These are phyloP conservation scores for Microplitis manilae DNA, from an alignment of 2,888 invertebrate species.

Conservation along the genomic window DNA sequence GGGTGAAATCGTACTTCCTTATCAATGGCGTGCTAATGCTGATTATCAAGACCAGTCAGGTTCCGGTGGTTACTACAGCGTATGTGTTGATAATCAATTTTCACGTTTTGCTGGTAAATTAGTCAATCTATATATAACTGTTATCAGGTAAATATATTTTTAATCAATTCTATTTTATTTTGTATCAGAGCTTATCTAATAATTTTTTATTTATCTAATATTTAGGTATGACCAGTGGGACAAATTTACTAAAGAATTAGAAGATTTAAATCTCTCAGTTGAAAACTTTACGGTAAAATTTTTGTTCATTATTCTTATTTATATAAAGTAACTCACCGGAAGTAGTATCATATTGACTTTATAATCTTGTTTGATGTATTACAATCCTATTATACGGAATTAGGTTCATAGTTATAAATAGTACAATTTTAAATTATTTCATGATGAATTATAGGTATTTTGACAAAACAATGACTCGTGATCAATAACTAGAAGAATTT, in stretches of 20 bases:
- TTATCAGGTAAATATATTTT: slow-evolving; percentile 76
- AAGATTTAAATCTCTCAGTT: slow-evolving; percentile 89
- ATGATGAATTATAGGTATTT: not conserved
- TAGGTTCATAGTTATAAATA: not conserved
- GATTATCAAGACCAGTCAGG: slow-evolving; percentile 90
- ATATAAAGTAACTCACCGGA: not conserved
- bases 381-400: not conserved
- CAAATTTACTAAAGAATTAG: slow-evolving; percentile 89
- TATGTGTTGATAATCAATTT: slow-evolving; percentile 95
- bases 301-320: not conserved
- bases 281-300: slow-evolving; percentile 89
- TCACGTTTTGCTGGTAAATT: slow-evolving; percentile 92
- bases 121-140: slow-evolving; percentile 91
- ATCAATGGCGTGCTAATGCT: slow-evolving; percentile 90
- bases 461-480: not conserved
- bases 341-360: not conserved
- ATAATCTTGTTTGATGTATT: not conserved
- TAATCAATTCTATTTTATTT: not conserved
- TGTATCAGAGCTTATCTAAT: not conserved
- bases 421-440: not conserved
- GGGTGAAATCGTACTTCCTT: slow-evolving; percentile 89
- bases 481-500: not conserved
- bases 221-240: slow-evolving; percentile 92
- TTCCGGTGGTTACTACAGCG: slow-evolving; percentile 88
- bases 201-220: slow-evolving; percentile 26